A percentile compares a stretch with the other conserved stretches of the same genome.
Conservation (phyloP, 2,797 vertebrate genomes). For the Gallinago stenura region DNA sequence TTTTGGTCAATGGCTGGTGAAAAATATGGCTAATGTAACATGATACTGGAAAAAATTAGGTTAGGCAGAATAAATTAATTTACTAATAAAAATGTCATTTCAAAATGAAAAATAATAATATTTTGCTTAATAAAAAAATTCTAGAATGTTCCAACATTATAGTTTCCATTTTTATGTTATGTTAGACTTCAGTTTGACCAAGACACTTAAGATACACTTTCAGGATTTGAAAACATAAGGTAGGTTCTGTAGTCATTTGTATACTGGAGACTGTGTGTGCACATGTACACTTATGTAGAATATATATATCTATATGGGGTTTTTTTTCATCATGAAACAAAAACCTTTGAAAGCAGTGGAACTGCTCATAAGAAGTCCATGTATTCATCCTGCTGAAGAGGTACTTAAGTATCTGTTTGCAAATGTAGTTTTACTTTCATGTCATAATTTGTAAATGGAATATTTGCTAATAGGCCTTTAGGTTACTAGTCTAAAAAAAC, state of each 20-base stretch:
- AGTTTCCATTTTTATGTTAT: neutral
- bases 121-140: neutral
- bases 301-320: no score
- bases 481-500: neutral
- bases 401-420: neutral
- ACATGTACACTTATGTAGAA: rapidly evolving
- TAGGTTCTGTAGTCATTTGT: neutral
- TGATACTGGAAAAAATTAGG: neutral
- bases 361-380: neutral
- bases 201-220: neutral
- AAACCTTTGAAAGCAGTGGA: neutral
- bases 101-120: neutral
- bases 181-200: neutral
- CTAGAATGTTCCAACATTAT: neutral
- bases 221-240: neutral
- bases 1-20: neutral
- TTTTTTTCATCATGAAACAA: neutral
- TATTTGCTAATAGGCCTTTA: neutral
- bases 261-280: neutral
- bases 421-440: neutral
- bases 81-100: neutral
- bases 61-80: neutral
- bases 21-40: neutral
- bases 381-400: neutral
- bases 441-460: neutral